These are phyloP conservation scores for Drosophila kohkoa DNA, from an alignment of 1,140 invertebrate species.

Conservation along the genomic window DNA sequence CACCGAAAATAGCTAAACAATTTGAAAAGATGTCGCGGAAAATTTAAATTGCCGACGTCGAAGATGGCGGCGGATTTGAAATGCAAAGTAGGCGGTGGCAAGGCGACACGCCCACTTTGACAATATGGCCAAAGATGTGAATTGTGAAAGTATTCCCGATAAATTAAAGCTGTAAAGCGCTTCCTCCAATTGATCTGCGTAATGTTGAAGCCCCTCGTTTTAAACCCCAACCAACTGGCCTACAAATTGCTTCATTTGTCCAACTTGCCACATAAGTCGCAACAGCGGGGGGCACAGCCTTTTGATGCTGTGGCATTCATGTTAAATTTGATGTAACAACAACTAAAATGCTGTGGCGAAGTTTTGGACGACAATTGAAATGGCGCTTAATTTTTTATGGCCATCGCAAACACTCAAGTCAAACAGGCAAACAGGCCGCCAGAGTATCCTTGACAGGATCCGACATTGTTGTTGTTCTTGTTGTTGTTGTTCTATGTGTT, in stretches of 20 bases:
- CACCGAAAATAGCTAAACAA: conserved; percentile 78
- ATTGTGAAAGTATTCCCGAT: conserved; percentile 14
- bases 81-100: conserved; percentile 64
- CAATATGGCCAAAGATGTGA: conserved; percentile 18
- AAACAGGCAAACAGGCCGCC: conserved; percentile 62
- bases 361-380: conserved; percentile 68
- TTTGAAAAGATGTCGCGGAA: conserved; percentile 77
- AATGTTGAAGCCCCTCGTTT: not conserved
- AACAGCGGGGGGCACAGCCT: not conserved
- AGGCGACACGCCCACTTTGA: conserved; percentile 47
- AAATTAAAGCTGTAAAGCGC: conserved; percentile 11
- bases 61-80: conserved; percentile 64
- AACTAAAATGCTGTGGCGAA: conserved; percentile 36
- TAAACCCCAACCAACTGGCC: conserved; percentile 44
- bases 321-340: conserved; percentile 73
- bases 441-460: conserved; percentile 69
- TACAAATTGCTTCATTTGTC: conserved; percentile 77
- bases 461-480: conserved; percentile 12
- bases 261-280: conserved; percentile 17
- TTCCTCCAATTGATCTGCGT: conserved; percentile 18
- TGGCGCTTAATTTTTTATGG: conserved; percentile 80
- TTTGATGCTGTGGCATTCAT: conserved; percentile 43
- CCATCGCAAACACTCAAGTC: conserved; percentile 77
- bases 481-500: not conserved
- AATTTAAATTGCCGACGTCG: conserved; percentile 62